A percentile compares a stretch with the other conserved stretches of the same genome.
Evolutionary conservation across 2,113 vertebrate species (phyloP).

Genomic region (Reinhardtius hippoglossoides): DNA sequence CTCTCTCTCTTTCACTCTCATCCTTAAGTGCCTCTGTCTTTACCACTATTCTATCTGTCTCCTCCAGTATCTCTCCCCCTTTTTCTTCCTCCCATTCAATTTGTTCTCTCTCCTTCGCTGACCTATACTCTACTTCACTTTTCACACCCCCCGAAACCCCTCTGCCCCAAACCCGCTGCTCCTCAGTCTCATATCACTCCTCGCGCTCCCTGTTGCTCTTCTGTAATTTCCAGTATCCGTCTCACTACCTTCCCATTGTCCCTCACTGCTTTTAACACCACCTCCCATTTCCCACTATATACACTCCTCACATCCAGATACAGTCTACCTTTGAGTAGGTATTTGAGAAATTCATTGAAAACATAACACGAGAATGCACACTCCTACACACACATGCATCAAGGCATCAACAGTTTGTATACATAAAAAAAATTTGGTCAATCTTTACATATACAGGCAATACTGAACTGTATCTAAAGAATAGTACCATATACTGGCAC

Average conservation of each 20-base stretch:
- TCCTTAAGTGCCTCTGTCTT: constrained; percentile 69
- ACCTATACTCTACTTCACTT: constrained; percentile 26
- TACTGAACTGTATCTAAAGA: no score
- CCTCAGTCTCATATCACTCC: constrained; percentile 19
- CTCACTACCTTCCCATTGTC: constrained; percentile 10
- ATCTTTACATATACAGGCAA: no score
- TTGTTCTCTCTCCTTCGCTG: constrained; percentile 52
- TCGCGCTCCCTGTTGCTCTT: constrained; percentile 10
- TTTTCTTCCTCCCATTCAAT: constrained; percentile 60
- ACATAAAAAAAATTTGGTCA: no score
- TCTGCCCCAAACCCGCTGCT: neutral
- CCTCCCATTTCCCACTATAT: neutral
- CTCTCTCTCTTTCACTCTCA: constrained; percentile 54
- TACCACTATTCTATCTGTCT: constrained; percentile 66
- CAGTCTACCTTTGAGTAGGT: neutral
- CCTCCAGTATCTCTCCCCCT: constrained; percentile 55
- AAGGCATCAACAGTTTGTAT: no score
- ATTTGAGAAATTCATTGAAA: no score
- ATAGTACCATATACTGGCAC: no score
- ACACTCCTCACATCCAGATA: neutral
- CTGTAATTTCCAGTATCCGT: constrained; percentile 21
- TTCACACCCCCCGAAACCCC: neutral
- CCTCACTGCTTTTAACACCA: neutral
- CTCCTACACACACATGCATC: no score
- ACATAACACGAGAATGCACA: no score